A percentile compares a stretch with the other conserved stretches of the same genome.
Evolutionary conservation across 1,140 invertebrate species (phyloP).

Genomic region (Alviniconcha marisindica): DNA sequence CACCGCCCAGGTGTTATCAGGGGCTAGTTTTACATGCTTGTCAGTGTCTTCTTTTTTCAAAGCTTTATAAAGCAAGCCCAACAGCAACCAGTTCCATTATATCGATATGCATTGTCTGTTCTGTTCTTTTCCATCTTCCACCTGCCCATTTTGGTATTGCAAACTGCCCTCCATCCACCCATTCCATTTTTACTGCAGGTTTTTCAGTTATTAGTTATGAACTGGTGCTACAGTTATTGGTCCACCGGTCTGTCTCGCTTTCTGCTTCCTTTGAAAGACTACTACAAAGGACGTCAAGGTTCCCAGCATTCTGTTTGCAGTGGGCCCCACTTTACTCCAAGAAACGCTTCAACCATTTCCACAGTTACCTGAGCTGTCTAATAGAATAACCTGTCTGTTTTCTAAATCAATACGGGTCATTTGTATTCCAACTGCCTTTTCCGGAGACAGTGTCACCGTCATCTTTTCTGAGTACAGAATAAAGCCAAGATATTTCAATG

Average conservation of each 20-base stretch:
- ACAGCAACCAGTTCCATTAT: neutral
- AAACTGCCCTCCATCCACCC: neutral
- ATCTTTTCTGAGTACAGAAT: neutral
- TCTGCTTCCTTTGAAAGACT: neutral
- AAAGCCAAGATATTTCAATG: slow-evolving; percentile 2
- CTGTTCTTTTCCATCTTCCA: neutral
- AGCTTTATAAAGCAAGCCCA: neutral
- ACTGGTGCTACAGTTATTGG: no score
- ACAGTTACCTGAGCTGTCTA: neutral
- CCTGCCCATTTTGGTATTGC: no score
- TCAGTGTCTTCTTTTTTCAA: neutral
- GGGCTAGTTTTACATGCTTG: neutral
- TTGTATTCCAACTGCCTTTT: neutral
- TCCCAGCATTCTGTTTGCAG: neutral
- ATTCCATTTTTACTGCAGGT: neutral
- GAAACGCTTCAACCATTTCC: neutral
- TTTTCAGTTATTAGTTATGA: neutral
- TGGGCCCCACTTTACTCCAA: neutral
- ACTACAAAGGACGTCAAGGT: neutral
- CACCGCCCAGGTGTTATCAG: slow-evolving; percentile 15
- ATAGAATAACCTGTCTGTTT: neutral
- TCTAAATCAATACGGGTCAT: neutral
- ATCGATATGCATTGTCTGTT: slow-evolving; percentile 11
- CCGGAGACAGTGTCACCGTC: neutral
- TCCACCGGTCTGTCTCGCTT: neutral